Percentiles rank a stretch among this genome's conserved stretches.
These are phyloP conservation scores for Psephotus haematonotus DNA, from an alignment of 2,113 vertebrate species.

Conservation along the genomic window DNA sequence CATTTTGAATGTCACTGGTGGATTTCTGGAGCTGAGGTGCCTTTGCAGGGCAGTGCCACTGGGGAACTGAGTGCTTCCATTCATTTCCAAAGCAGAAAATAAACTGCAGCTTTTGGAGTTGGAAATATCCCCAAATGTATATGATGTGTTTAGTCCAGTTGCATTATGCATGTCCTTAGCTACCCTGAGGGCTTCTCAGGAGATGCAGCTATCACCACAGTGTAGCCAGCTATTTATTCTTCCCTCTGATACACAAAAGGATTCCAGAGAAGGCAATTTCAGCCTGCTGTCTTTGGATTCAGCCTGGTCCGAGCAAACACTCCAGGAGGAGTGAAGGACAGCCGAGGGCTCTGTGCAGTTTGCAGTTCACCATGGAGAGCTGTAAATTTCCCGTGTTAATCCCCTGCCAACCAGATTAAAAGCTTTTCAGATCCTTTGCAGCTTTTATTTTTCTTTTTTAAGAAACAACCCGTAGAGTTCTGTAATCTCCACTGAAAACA, in stretches of 20 bases:
- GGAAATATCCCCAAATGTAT: background rate
- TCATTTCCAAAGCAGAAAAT: background rate
- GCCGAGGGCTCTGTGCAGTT: background rate
- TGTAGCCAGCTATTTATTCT: background rate
- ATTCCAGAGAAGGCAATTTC: background rate
- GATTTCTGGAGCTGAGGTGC: background rate
- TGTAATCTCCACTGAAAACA: background rate
- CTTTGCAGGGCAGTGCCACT: background rate
- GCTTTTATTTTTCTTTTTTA: background rate
- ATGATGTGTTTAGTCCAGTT: accelerated
- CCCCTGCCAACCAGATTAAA: background rate
- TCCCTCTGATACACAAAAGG: background rate
- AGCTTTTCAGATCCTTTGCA: background rate
- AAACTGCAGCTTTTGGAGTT: background rate
- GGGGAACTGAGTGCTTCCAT: accelerated
- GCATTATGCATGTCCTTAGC: background rate
- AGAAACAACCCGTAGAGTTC: background rate
- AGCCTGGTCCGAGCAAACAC: background rate
- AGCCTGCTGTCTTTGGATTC: background rate
- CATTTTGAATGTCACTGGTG: background rate
- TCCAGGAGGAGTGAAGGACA: background rate
- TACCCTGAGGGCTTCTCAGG: background rate
- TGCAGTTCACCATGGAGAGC: accelerated
- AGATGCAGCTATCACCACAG: background rate
- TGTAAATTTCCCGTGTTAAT: background rate